Evolutionary conservation across 37 sponge, comb jelly and placozoan species (phyloP), one percentile per base, ranked within the genome.

Genomic region (Beroe forskalii): DNA sequence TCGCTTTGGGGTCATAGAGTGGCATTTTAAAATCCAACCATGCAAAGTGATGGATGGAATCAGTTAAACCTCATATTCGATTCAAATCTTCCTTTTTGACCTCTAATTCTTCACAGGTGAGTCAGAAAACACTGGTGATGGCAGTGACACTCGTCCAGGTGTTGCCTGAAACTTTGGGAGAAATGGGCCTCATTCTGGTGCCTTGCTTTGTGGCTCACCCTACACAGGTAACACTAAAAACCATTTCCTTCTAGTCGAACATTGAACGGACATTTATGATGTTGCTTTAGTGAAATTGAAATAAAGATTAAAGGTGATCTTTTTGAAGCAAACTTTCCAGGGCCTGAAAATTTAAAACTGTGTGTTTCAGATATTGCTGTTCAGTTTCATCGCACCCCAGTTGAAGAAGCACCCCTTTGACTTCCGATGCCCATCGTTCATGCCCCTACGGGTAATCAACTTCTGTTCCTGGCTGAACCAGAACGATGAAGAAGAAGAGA

Each of bases 101-200:
- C n/a, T n/a, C n/a, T 55, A 9, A 55, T 55, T 25, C 20, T 64
- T 64, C 30, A 3, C 39, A 72, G 75, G 75, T 72, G 6, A 72
- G 75, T 32, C 75, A 72, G 75, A 72, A 72, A 37, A 72, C 75
- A 8, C 39, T 72, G 37, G 75, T 72, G 33, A 72, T 72, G 75
- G 75, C 75, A 20, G 40, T 72, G 9, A 72, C 75, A 8, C 75
- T 72, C 2, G 75, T 72, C 22, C 75, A 72, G 30, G 40, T 72
- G 2, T 20, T 72, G 6, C 75, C 75, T 72, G 75, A 72, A 72
- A 22, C 75, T 27, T 20, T 72, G 2, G 75, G 75, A 72, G 40
- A 72, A 20, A 72, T 72, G 37, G 75, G 75, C 4, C 75, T 72
- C 30, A 72, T 72, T 20, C 37, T 72, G 75, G 75, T 72, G 14